Evolutionary conservation across 1,140 invertebrate species (phyloP).

Genomic region (Lepidurus couesii): DNA sequence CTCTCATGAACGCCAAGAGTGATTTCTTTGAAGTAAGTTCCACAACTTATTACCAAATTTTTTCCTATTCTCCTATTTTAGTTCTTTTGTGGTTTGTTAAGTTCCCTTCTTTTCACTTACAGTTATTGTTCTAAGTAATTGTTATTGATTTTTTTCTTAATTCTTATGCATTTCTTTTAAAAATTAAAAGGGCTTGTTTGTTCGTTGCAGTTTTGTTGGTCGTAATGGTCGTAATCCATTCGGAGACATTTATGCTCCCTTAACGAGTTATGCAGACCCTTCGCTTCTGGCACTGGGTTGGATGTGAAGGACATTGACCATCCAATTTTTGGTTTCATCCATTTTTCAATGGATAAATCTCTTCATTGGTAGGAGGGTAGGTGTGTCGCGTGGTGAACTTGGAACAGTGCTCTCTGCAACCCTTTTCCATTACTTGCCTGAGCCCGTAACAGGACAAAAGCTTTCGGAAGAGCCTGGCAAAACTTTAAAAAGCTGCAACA

Average conservation of each 20-base stretch:
- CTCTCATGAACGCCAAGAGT: background rate
- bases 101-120: background rate
- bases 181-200: background rate
- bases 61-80: background rate
- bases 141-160: background rate
- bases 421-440: background rate
- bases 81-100: background rate
- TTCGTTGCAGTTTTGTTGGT: background rate
- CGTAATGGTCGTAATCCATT: background rate
- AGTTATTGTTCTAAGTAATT: constrained; percentile 7
- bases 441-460: background rate
- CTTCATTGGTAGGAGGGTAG: background rate
- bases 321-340: background rate
- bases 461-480: background rate
- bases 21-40: background rate
- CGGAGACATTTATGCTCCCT: background rate
- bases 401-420: background rate
- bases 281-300: background rate
- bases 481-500: background rate
- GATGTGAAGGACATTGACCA: constrained; percentile 7
- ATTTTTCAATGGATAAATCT: background rate
- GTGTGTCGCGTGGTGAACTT: background rate
- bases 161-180: background rate
- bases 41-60: background rate
- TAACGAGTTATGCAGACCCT: constrained; percentile 6